Base-by-base conservation (phyloP, 2,888 invertebrate species). In the Tholera decimalis region DNA sequence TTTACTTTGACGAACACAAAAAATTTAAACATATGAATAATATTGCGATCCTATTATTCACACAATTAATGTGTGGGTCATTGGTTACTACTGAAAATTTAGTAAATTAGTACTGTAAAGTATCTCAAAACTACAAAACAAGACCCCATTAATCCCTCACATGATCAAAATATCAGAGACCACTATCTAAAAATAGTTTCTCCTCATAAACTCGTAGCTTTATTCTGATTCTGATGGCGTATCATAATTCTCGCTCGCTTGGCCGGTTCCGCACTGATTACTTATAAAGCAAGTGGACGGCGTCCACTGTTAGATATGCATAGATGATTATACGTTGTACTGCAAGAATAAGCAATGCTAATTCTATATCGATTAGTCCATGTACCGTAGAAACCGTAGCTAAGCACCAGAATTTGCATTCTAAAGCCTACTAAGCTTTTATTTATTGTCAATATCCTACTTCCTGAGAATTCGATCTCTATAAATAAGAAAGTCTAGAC, bases 231-330 rank as follows among this genome's bases (percentile, higher is more conserved):
- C 59, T 54, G 22, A 57, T 77, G 44, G 53, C 26, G 46, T 62
- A 57, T 73, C 53, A 41, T 39, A 18, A 33, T 44, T 47, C 51
- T 51, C 13, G 30, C 57, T 43, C 63, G 69, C 63, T 55, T 35
- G 30, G 61, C 49, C 39, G 51, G 15, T 44, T 33, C 37, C 54
- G 77, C 39, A n/a, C 77, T 46, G 59, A 46, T 63, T 68, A 24
- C 37, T 54, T 47, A 41, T 7, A n/a, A 60, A 43, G 55, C 56
- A 50, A 60, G 46, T 49, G 56, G 41, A 54, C 59, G n/a, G n/a
- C 20, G 22, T 24, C 35, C 63, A 28, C 39, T 47, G 28, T 62
- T 60, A 47, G 43, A 55, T 51, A 41, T 56, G 33, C 58, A 43
- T 37, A n/a, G 9, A 30, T 54, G 50, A 39, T 56, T 43, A 37